Percentiles rank a stretch among this genome's conserved stretches.
These are phyloP conservation scores for Onchidella celtica DNA, from an alignment of 2,888 invertebrate species.

Conservation along the genomic window DNA sequence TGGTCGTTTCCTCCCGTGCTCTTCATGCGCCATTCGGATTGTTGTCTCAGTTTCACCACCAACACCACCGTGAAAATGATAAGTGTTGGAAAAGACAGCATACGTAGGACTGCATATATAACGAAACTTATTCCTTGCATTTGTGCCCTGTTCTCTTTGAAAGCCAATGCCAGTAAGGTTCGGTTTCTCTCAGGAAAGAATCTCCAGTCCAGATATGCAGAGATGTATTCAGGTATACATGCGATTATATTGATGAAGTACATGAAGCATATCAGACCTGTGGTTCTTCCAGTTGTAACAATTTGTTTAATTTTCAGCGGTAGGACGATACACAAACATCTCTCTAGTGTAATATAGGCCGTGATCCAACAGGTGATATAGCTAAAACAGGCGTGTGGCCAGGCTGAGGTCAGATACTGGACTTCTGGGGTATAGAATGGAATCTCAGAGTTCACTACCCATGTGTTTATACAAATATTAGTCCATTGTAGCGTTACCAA, in stretches of 20 bases:
- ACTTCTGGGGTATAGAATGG: not conserved
- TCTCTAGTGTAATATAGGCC: not conserved
- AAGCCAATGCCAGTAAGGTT: not conserved
- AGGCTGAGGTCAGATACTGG: not conserved
- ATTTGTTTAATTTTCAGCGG: conserved; percentile 18
- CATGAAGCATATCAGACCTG: not conserved
- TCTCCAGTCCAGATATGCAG: not conserved
- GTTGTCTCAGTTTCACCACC: not conserved
- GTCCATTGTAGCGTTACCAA: not conserved
- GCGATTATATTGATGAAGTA: not conserved
- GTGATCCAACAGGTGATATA: conserved; percentile 14
- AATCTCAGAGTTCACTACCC: not conserved
- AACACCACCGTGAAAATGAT: not conserved
- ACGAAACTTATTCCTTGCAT: not conserved
- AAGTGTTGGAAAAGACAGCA: not conserved
- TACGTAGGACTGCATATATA: not conserved
- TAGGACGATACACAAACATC: conserved; percentile 10
- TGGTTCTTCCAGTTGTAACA: not conserved
- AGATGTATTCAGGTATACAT: not conserved
- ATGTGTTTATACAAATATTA: not conserved
- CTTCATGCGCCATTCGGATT: conserved; percentile 10
- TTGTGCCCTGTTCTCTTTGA: not conserved
- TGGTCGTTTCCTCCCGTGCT: not conserved
- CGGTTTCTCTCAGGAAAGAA: not conserved
- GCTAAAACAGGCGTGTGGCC: not conserved